Conservation (phyloP, 2,888 invertebrate species). For the Tetropium fuscum region DNA sequence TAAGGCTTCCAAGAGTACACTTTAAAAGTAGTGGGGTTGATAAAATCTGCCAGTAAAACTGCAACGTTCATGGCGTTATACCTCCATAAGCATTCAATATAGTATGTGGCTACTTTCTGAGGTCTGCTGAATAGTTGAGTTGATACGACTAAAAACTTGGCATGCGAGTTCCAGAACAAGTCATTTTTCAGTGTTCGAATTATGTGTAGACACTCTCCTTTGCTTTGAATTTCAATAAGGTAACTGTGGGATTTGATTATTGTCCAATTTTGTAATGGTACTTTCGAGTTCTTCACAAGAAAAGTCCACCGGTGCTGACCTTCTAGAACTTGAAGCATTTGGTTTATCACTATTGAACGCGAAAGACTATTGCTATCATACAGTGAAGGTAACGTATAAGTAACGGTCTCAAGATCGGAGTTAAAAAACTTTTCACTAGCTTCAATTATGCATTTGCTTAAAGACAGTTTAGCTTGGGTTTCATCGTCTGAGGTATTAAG, state of each 20-base stretch:
- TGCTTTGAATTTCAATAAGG: slow-evolving; percentile 40
- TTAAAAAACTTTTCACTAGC: slow-evolving; percentile 31
- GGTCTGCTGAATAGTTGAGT: slow-evolving; percentile 40
- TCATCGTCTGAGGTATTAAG: slow-evolving; percentile 1
- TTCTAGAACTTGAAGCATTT: slow-evolving; percentile 22
- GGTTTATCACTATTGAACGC: slow-evolving; percentile 27
- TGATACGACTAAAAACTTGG: slow-evolving; percentile 49
- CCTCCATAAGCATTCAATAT: slow-evolving; percentile 41
- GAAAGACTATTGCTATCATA: slow-evolving; percentile 3
- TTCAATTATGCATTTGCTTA: slow-evolving; percentile 35
- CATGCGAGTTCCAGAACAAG: slow-evolving; percentile 44
- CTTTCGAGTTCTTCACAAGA: slow-evolving; percentile 27
- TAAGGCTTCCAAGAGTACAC: slow-evolving; percentile 55
- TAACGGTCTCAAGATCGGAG: slow-evolving; percentile 28
- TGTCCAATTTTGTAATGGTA: background rate
- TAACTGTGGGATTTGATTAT: slow-evolving; percentile 38
- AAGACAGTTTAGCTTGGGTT: slow-evolving; percentile 25
- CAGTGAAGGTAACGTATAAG: slow-evolving; percentile 26
- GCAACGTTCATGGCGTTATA: slow-evolving; percentile 50
- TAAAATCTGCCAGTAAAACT: slow-evolving; percentile 44
- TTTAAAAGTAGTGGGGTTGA: slow-evolving; percentile 39
- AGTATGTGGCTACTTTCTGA: slow-evolving; percentile 31
- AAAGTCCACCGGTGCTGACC: slow-evolving; percentile 25
- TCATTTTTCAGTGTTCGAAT: slow-evolving; percentile 27
- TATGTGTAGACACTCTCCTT: slow-evolving; percentile 32